phyloP scores from a whole-genome alignment of 2,113 vertebrate species.

The Bubo blakistoni region DNA sequence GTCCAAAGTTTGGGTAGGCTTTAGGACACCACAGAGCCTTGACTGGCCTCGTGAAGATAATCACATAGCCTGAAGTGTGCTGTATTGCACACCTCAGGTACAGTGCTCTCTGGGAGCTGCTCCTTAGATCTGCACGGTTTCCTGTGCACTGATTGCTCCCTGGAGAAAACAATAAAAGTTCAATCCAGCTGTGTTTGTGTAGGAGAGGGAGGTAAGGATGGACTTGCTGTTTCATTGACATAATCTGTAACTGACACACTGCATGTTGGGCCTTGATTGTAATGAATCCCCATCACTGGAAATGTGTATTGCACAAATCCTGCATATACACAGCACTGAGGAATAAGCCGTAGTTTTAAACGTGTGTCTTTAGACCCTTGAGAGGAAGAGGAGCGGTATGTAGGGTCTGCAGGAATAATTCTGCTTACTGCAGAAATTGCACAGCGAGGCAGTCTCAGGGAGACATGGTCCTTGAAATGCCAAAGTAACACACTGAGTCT shows the following conservation, averaged over 20 bases:
- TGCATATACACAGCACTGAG: not conserved
- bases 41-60: not conserved
- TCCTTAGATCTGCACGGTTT: not conserved
- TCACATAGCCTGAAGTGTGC: not conserved
- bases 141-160: not conserved
- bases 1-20: not conserved
- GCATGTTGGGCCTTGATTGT: not conserved
- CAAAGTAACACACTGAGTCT: not conserved
- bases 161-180: not conserved
- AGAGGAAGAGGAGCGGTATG: not conserved
- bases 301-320: not conserved
- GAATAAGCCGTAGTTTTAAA: not conserved
- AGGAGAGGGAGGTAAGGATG: not conserved
- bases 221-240: not conserved
- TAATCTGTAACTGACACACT: not conserved
- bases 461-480: not conserved
- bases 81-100: not conserved
- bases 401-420: not conserved
- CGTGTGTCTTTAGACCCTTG: not conserved
- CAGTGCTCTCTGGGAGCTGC: not conserved
- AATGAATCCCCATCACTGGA: not conserved
- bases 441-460: not conserved
- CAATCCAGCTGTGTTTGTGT: not conserved
- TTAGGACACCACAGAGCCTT: not conserved
- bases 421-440: not conserved